Conservation (phyloP, 2,888 invertebrate genomes). For the Acleris literana region DNA sequence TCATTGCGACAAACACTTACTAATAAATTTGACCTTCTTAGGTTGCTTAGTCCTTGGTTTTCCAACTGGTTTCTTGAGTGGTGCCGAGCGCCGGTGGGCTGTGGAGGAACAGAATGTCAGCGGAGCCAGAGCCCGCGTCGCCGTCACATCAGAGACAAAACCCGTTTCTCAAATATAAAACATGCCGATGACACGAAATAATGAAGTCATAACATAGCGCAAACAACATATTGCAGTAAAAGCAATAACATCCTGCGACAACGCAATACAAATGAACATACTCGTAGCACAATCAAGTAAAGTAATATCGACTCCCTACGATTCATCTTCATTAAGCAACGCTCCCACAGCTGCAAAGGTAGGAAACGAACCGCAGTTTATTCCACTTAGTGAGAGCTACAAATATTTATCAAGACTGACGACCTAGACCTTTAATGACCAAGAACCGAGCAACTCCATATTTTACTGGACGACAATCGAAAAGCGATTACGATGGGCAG, state of each 20-base stretch:
- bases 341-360: slow-evolving; percentile 1
- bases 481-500: slow-evolving; percentile 62
- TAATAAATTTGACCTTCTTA: slow-evolving; percentile 95
- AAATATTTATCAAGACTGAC: slow-evolving; percentile 24
- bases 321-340: slow-evolving; percentile 27
- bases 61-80: slow-evolving; percentile 91
- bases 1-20: slow-evolving; percentile 86
- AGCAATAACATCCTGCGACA: slow-evolving; percentile 1
- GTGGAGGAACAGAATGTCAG: slow-evolving; percentile 53
- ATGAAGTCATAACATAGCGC: slow-evolving; percentile 13
- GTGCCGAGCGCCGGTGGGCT: slow-evolving; percentile 84
- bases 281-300: background rate
- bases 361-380: slow-evolving; percentile 20
- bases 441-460: slow-evolving; percentile 47
- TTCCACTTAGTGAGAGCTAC: slow-evolving; percentile 27
- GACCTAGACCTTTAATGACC: slow-evolving; percentile 24
- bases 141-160: slow-evolving; percentile 27
- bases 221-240: slow-evolving; percentile 2
- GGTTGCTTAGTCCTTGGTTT: slow-evolving; percentile 93
- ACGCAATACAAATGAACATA: background rate
- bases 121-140: slow-evolving; percentile 37
- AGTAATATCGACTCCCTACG: slow-evolving; percentile 5
- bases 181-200: background rate
- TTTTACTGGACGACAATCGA: slow-evolving; percentile 59
- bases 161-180: slow-evolving; percentile 5